Conservation (phyloP, 1,140 invertebrate genomes). For the Araneus ventricosus region DNA sequence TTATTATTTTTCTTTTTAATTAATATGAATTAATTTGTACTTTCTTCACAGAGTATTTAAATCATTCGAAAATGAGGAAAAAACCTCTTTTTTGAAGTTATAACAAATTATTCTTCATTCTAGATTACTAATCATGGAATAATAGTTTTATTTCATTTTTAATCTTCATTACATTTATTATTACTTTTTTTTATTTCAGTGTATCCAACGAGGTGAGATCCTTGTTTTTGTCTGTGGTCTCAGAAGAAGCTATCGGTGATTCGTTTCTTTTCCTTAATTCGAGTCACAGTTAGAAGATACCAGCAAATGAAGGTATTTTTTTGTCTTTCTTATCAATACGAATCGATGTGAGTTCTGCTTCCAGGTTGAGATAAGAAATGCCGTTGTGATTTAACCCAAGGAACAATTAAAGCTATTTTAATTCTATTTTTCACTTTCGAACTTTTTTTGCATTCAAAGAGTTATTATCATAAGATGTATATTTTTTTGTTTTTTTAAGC, state of each 20-base stretch:
- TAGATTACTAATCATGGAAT: no score
- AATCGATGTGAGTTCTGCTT: slow-evolving; percentile 8
- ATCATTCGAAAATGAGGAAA: no score
- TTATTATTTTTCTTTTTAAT: no score
- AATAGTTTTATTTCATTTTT: neutral
- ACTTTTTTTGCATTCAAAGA: neutral
- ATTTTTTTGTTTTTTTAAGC: no score
- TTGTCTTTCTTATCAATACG: slow-evolving; percentile 22
- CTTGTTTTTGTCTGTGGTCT: neutral
- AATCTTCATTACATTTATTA: neutral
- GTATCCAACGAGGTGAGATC: neutral
- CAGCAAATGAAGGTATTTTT: slow-evolving; percentile 25
- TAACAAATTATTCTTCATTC: no score
- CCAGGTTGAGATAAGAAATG: slow-evolving; percentile 27
- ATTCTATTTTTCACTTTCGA: neutral
- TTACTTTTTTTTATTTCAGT: neutral
- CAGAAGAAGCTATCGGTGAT: neutral
- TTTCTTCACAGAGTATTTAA: no score
- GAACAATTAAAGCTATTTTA: slow-evolving; percentile 10
- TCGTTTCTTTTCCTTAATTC: slow-evolving; percentile 9
- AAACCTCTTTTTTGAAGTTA: no score
- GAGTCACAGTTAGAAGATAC: neutral
- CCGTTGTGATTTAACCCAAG: neutral
- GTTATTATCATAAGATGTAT: neutral
- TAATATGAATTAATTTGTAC: no score